Evolutionary conservation across 2,888 invertebrate species (phyloP), one percentile per base, ranked within the genome.

Genomic region (Leucoma salicis): DNA sequence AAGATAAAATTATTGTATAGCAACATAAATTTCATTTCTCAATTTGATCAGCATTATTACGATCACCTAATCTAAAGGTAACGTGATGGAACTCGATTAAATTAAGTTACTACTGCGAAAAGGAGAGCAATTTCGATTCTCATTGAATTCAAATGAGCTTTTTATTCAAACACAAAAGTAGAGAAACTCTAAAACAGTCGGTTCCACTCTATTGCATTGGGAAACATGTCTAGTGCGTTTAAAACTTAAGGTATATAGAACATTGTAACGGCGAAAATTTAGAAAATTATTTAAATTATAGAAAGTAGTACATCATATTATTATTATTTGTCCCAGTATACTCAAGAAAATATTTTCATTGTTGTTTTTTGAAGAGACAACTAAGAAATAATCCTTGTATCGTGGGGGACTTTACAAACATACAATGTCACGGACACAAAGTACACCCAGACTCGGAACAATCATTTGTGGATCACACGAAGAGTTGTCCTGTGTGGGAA

Each of bases 141-240:
- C 85, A 81, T 86, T 81, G 87, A 84, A 87, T 88, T 83, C 82
- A 87, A 87, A 88, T 85, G 87, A 87, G 82, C 77, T 80, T 86
- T 87, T 87, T 87, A 87, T 87, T 85, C 86, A 86, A 86, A 87
- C 77, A 68, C 66, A 66, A 74, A 72, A 74, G 65, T 70, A 73
- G 70, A 70, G 72, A 72, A 76, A 81, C 81, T 80, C 76, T 82
- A 78, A 83, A 80, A 79, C 77, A 80, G 77, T 79, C 66, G 73
- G 71, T 75, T 71, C 57, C 63, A 63, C 70, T 69, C 68, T 73
- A 74, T 74, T 70, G 75, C 70, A 57, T 63, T 62, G 59, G 69
- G 63, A 68, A 72, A 70, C 64, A 70, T 63, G 63, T 57, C 63
- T 66, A 60, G 66, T 67, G 61, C 63, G 51, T 70, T 70, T 60